These are phyloP conservation scores for Tympanoctomys barrerae DNA, from an alignment of 2,797 vertebrate species.

Conservation along the genomic window DNA sequence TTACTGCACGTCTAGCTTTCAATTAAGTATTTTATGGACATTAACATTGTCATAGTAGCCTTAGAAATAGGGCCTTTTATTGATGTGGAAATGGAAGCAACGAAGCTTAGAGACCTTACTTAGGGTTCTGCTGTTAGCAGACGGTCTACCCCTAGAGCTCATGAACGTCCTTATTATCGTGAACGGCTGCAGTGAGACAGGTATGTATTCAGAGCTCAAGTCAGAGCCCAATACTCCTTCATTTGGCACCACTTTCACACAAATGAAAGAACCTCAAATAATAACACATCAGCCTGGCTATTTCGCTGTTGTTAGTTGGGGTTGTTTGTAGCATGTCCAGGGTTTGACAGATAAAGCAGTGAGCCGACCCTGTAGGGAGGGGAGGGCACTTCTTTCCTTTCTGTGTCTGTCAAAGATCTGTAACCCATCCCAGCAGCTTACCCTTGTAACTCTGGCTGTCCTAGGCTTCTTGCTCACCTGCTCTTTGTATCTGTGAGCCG, in stretches of 20 bases:
- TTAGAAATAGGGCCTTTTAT: not conserved
- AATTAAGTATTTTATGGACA: not conserved
- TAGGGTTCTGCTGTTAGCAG: not conserved
- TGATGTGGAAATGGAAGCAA: not conserved
- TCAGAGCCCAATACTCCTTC: not conserved
- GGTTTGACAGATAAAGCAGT: not conserved
- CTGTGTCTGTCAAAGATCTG: not conserved
- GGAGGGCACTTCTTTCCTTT: not conserved
- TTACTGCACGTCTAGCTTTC: not conserved
- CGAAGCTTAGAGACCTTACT: not conserved
- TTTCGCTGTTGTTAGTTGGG: not conserved
- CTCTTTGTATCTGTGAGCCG: not conserved
- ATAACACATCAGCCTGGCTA: not conserved
- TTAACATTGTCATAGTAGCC: not conserved
- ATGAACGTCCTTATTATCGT: accelerated
- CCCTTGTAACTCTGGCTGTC: not conserved
- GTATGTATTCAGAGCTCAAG: not conserved
- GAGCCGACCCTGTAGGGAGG: not conserved
- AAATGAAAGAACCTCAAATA: not conserved
- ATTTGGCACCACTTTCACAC: not conserved
- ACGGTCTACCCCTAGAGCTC: not conserved
- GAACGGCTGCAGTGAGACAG: not conserved
- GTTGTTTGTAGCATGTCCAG: not conserved
- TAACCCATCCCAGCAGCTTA: not conserved
- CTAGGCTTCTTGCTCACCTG: not conserved